Evolutionary conservation across 2,113 vertebrate genomes (phyloP), one percentile per base, ranked within the genome.

Genomic region (Fulica atra): DNA sequence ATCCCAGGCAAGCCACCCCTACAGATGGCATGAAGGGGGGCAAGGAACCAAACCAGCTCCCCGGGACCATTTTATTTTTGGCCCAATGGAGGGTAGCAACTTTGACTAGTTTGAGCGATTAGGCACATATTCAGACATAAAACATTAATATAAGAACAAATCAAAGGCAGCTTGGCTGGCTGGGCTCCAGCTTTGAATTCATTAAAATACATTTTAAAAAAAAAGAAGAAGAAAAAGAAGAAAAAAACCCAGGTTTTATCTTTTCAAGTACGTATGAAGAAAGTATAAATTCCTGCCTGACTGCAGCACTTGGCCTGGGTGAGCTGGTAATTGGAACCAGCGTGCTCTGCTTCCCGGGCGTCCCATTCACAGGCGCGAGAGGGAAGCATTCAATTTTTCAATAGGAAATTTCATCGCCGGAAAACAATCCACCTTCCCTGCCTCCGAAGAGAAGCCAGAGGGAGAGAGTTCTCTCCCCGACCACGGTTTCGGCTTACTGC

Each of bases 361-460:
- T 79, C 94, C 89, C 86, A 88, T 93, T 90, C 92, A 96, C 78
- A 28, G 64, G 74, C 35, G 6, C 7, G 4, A 81, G 50, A 79
- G 79, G 95, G 93, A 96, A 96, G 77, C 68, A 21, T 94, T 95
- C 81, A 77, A 71, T 90, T 89, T 89, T 88, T 91, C 86, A 94
- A 93, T n/a, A 88, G 82, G 81, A 89, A 94, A 94, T 69, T 72
- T 92, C 65, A 50, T 51, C 3, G 3, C 53, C 2, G 0, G 74
- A 96, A 95, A 95, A 95, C 86, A 89, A 95, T 86, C 72, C 89
- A 88, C 94, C 95, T 88, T 94, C 86, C 86, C 12, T 1, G 26
- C 38, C 38, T 29, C 46, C 0, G 0, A 73, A 72, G 74, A 71
- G 64, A 40, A 88, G 80, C 60, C 1, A 1, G 40, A 86, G 93